Evolutionary conservation across 2,113 vertebrate species (phyloP).

Genomic region (Eudyptes chrysolophus): DNA sequence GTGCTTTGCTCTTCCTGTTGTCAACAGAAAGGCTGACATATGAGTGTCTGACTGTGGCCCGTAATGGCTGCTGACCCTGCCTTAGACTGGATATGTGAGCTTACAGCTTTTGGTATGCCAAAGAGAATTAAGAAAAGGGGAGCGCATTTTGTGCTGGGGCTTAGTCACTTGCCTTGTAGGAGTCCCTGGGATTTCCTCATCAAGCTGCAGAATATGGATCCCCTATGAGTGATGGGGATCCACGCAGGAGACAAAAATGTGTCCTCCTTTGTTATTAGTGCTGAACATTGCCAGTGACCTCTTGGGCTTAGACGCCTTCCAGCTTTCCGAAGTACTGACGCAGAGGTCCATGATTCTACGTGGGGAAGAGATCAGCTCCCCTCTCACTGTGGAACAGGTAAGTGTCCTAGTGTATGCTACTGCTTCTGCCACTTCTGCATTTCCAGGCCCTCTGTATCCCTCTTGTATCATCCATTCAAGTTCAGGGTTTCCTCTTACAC

Average conservation of each 20-base stretch:
- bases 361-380: constrained; percentile 93
- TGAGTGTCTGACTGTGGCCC: neutral
- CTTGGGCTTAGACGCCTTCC: constrained; percentile 88
- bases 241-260: neutral
- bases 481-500: neutral
- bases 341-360: constrained; percentile 93
- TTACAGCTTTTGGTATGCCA: neutral
- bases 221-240: neutral
- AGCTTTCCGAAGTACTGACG: constrained; percentile 89
- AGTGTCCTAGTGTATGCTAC: neutral
- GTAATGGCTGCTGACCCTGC: neutral
- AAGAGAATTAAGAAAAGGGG: neutral
- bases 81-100: neutral
- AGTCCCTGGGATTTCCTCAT: neutral
- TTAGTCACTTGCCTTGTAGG: neutral
- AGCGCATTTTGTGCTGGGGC: neutral
- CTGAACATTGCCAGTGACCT: constrained; percentile 85
- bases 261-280: constrained; percentile 73
- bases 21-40: neutral
- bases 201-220: neutral
- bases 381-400: constrained; percentile 91
- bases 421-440: neutral
- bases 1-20: neutral
- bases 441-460: neutral
- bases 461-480: neutral